Evolutionary conservation across 2,113 vertebrate genomes (phyloP).

Genomic region (Corythornis madagascariensis): DNA sequence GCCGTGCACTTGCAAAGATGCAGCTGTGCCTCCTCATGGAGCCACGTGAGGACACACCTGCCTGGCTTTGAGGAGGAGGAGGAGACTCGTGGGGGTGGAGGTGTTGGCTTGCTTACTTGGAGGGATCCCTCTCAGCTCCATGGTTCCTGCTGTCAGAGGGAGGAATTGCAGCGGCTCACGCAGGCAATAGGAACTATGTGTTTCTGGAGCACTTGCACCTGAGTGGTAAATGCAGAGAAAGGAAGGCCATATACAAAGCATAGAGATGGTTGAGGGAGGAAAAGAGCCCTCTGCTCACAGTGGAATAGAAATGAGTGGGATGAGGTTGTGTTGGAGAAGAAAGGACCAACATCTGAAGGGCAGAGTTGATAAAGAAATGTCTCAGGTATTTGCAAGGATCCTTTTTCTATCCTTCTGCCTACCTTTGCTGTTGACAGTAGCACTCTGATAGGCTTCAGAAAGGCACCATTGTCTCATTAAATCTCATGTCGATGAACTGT

Average conservation of each 20-base stretch:
- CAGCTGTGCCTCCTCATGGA: fast-evolving
- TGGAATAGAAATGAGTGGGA: neutral
- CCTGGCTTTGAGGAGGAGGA: neutral
- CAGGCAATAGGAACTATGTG: neutral
- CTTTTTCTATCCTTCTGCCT: neutral
- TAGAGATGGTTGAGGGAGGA: neutral
- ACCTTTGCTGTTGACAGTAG: neutral
- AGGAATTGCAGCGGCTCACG: neutral
- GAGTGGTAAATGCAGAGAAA: neutral
- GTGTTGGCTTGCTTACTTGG: neutral
- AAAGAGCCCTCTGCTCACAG: neutral
- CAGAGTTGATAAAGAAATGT: neutral
- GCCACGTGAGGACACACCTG: neutral
- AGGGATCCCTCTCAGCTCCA: neutral
- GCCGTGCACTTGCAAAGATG: neutral
- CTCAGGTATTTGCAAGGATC: neutral
- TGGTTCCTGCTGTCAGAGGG: neutral
- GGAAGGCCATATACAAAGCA: neutral
- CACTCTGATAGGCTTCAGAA: neutral
- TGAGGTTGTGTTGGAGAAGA: neutral
- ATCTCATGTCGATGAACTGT: neutral
- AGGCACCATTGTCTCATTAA: neutral
- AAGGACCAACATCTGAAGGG: neutral
- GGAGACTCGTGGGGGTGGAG: neutral
- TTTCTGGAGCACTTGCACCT: neutral